phyloP scores from a whole-genome alignment of 2,888 invertebrate genomes.

The Diploptera punctata region DNA sequence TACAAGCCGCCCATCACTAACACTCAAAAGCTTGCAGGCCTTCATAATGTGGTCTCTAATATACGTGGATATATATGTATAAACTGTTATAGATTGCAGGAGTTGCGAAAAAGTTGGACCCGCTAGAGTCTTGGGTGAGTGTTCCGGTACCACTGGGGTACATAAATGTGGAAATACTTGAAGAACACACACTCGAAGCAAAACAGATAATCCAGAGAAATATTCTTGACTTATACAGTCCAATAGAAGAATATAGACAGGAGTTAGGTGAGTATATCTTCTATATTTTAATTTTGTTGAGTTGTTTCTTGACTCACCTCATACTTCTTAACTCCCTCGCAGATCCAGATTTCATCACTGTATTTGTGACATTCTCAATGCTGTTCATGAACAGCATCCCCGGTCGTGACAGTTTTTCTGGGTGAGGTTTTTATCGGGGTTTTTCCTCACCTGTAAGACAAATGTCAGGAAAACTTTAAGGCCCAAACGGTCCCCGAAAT shows the following conservation, averaged over 20 bases:
- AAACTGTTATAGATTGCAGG: constrained; percentile 54
- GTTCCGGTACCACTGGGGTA: constrained; percentile 56
- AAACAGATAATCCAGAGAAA: constrained; percentile 60
- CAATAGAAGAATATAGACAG: constrained; percentile 63
- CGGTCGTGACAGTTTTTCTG: no score
- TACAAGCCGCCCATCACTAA: background rate
- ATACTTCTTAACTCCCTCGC: no score
- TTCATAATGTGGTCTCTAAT: background rate
- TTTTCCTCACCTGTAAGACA: no score
- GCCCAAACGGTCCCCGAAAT: no score
- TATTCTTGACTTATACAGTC: constrained; percentile 62
- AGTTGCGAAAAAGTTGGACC: constrained; percentile 65
- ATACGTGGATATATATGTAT: background rate
- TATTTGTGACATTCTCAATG: background rate
- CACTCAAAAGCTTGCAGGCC: background rate
- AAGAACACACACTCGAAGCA: constrained; percentile 60
- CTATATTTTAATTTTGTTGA: background rate
- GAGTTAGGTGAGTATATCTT: constrained; percentile 51
- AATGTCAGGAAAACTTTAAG: no score
- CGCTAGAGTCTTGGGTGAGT: constrained; percentile 61
- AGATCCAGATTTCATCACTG: no score
- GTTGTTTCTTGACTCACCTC: no score
- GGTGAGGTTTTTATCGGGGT: no score
- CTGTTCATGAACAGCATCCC: background rate
- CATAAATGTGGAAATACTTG: constrained; percentile 65